These are phyloP conservation scores for Drosophila prostipennis DNA, from an alignment of 2,888 invertebrate genomes.

Conservation along the genomic window DNA sequence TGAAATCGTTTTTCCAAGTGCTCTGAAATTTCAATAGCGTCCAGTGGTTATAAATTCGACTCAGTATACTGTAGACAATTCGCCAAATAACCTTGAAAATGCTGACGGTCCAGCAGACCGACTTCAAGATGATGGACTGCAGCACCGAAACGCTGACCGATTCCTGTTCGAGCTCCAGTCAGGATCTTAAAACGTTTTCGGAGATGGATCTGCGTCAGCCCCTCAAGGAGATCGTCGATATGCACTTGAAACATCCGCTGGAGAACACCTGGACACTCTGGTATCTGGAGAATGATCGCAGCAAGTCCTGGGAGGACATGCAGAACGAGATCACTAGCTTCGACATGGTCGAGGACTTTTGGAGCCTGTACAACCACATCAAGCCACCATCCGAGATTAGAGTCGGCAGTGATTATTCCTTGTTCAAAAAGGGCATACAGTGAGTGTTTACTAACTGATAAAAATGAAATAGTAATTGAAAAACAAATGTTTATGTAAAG, in stretches of 20 bases:
- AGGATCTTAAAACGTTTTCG: conserved; percentile 29
- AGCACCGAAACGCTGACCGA: conserved; percentile 43
- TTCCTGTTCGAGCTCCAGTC: conserved; percentile 37
- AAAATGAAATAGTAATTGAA: no score
- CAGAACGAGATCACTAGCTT: conserved; percentile 96
- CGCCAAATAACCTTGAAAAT: neutral
- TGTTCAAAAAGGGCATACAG: conserved; percentile 88
- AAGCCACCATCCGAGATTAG: conserved; percentile 91
- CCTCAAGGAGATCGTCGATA: conserved; percentile 29
- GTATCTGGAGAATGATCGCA: conserved; percentile 97
- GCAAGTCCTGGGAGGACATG: conserved; percentile 94
- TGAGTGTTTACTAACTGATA: conserved; percentile 30
- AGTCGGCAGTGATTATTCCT: conserved; percentile 91
- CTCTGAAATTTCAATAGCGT: conserved; percentile 33
- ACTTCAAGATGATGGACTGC: conserved; percentile 45
- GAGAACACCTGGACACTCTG: conserved; percentile 98
- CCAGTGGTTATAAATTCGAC: conserved; percentile 22
- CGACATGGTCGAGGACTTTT: conserved; percentile 98
- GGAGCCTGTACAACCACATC: conserved; percentile 96
- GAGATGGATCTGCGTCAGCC: conserved; percentile 6
- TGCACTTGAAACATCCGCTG: conserved; percentile 92
- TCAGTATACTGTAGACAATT: conserved; percentile 7
- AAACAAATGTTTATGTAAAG: no score
- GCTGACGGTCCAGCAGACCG: conserved; percentile 44
- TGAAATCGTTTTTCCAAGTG: conserved; percentile 34